These are phyloP conservation scores for Diceros bicornis DNA, from an alignment of 2,797 vertebrate species.

Conservation along the genomic window DNA sequence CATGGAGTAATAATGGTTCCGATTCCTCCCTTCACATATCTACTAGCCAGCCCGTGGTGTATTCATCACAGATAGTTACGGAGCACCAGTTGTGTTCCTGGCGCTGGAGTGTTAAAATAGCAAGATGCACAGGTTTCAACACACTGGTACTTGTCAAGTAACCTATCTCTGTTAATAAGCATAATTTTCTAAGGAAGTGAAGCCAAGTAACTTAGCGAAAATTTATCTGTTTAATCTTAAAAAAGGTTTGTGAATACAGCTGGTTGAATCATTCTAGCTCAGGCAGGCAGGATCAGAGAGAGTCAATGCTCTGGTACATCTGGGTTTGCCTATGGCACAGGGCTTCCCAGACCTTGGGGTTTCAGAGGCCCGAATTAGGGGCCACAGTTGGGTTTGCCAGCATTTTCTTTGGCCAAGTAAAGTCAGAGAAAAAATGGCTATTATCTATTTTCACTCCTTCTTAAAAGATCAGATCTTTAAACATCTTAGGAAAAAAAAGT, in stretches of 20 bases:
- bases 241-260: neutral
- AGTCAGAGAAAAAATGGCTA: neutral
- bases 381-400: neutral
- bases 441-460: conserved; percentile 16
- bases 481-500: neutral
- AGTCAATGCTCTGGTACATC: neutral
- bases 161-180: neutral
- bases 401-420: neutral
- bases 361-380: neutral
- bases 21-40: neutral
- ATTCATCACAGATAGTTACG: neutral
- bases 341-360: neutral
- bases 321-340: neutral
- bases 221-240: neutral
- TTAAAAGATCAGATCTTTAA: conserved; percentile 59
- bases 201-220: neutral
- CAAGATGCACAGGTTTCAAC: neutral
- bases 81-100: neutral
- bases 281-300: neutral
- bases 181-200: neutral
- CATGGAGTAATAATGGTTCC: neutral
- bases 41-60: neutral
- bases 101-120: neutral
- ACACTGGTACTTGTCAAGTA: neutral
- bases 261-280: neutral